Conservation (phyloP, 2,888 invertebrate genomes). For the Coremacera marginata region DNA sequence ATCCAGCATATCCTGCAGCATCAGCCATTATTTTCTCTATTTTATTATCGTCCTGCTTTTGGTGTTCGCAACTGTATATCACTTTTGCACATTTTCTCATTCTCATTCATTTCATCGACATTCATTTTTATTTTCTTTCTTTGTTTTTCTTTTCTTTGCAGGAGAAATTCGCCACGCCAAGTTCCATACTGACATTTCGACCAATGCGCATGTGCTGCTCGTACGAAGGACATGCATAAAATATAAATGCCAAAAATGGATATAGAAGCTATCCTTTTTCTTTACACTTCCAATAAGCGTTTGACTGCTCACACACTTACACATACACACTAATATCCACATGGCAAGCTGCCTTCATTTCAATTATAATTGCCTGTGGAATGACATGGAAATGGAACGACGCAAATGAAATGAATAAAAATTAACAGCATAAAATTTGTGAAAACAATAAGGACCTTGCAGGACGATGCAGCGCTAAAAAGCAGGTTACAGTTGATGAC, state of each 20-base stretch:
- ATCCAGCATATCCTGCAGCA: slow-evolving; percentile 45
- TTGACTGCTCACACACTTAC: background rate
- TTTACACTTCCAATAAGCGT: background rate
- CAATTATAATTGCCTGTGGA: slow-evolving; percentile 47
- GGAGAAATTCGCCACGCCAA: slow-evolving; percentile 16
- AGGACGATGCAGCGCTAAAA: background rate
- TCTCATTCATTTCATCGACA: background rate
- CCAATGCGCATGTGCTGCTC: slow-evolving; percentile 45
- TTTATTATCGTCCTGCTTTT: slow-evolving; percentile 22
- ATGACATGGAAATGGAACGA: slow-evolving; percentile 53
- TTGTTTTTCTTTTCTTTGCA: slow-evolving; percentile 21
- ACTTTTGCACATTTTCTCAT: slow-evolving; percentile 14
- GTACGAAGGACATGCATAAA: slow-evolving; percentile 24
- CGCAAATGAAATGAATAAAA: slow-evolving; percentile 17
- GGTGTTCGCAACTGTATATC: slow-evolving; percentile 32
- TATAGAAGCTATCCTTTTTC: background rate
- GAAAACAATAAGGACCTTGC: slow-evolving; percentile 20
- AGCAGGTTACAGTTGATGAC: background rate
- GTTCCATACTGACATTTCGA: background rate
- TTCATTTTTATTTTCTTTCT: slow-evolving; percentile 2
- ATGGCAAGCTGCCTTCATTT: slow-evolving; percentile 33
- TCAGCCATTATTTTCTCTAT: slow-evolving; percentile 48
- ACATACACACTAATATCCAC: background rate
- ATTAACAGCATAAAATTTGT: slow-evolving; percentile 16
- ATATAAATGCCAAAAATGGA: background rate